Evolutionary conservation across 2,113 vertebrate genomes (phyloP), one percentile per base, ranked within the genome.

Genomic region (Calidris pugnax): DNA sequence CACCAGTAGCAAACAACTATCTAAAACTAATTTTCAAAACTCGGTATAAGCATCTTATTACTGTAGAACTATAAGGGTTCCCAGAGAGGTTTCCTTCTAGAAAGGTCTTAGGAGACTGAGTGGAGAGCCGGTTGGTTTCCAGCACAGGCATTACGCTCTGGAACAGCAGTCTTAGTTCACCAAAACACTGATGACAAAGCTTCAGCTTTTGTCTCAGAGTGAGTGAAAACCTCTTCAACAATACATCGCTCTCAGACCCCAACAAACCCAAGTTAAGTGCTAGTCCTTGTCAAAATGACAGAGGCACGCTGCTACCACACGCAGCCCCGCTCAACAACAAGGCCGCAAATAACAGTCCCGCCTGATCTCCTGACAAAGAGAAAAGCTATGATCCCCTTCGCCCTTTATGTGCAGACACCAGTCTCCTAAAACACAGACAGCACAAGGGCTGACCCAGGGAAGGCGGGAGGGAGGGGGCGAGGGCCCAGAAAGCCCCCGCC

Each of bases 301-400:
- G 14, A 5, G 21, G 14, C 16, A 4, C 9, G 45, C 66, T 35
- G 24, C 53, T 14, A 4, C 11, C 33, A 12, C 37, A 8, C 0
- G 0, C 51, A 6, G 1, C 8, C 32, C 48, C 1, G 2, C 60
- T 15, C 23, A 23, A 26, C 21, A 14, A 24, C 63, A 84, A 50
- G 23, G 27, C 45, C 53, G 9, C 66, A 39, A 43, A 13, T 2
- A 12, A 47, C 0, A 51, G 16, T 6, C 19, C 4, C 39, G 24
- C 39, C 12, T 53, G 6, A 59, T 3, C 17, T 10, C 45, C 3
- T 2, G 18, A 64, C 51, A 51, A 47, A 71, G 5, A 23, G 10
- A 32, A 50, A 35, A 32, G 6, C 15, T 7, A 5, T 6, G 0
- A 0, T 2, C 4, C 4, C 28, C 9, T 7, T 4, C 1, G 1